Percentiles rank a stretch among this genome's conserved stretches.
Evolutionary conservation across 92 coral and sea anemone genomes (phyloP).

Genomic region (Muricea muricata): DNA sequence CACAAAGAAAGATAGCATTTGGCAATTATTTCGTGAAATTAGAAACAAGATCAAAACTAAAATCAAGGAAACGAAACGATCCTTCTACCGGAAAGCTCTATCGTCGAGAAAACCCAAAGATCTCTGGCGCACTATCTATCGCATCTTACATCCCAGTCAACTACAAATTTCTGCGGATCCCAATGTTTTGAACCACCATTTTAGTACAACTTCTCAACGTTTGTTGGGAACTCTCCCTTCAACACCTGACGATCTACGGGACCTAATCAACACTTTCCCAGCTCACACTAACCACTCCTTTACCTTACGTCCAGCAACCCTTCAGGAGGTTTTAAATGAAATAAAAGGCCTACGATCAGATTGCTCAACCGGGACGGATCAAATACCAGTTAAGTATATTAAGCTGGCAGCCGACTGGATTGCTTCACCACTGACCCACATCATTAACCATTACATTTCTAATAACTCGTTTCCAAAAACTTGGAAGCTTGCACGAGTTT

Average conservation of each 20-base stretch:
- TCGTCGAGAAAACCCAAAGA: conserved; percentile 31
- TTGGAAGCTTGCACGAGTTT: neutral
- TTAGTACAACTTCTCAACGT: conserved; percentile 10
- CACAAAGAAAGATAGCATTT: conserved; percentile 15
- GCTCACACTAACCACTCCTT: conserved; percentile 11
- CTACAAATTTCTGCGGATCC: conserved; percentile 2
- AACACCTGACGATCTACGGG: neutral
- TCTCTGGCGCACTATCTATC: conserved; percentile 32
- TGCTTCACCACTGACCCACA: neutral
- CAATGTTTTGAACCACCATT: conserved; percentile 14
- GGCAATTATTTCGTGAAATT: conserved; percentile 27
- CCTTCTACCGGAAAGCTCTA: conserved; percentile 38
- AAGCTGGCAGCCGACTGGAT: neutral
- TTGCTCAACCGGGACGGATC: neutral
- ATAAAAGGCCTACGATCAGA: neutral
- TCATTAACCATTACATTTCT: neutral
- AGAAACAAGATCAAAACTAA: conserved; percentile 18
- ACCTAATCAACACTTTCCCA: conserved; percentile 15
- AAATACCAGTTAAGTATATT: neutral
- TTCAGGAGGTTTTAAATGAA: conserved; percentile 35
- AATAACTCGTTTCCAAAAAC: neutral
- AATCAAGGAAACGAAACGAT: conserved; percentile 30
- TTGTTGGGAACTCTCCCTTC: neutral
- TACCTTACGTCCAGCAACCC: conserved; percentile 19
- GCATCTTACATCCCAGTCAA: conserved; percentile 14